Conservation (phyloP, 1,140 invertebrate species). For the Zophobas atratus region DNA sequence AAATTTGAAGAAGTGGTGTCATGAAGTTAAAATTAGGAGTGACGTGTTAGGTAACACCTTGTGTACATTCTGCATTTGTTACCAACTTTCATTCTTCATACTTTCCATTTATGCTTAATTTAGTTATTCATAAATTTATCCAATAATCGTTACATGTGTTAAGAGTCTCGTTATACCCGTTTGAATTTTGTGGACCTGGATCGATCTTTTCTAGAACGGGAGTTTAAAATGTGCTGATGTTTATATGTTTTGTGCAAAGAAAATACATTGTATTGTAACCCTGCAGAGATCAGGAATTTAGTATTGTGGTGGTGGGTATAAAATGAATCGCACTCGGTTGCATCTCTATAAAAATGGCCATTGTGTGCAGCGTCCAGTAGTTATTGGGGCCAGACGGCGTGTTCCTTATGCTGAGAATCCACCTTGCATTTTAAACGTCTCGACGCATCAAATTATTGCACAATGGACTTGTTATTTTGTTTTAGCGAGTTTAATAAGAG, state of each 20-base stretch:
- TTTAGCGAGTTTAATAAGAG: background rate
- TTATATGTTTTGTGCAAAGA: background rate
- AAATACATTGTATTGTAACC: background rate
- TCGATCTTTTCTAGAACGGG: no score
- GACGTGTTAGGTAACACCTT: no score
- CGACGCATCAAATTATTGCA: background rate
- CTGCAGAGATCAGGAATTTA: background rate
- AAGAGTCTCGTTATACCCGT: no score
- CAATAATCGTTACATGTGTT: no score
- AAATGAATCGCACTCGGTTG: conserved; percentile 6
- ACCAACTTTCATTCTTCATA: no score
- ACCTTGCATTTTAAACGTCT: conserved; percentile 11
- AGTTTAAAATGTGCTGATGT: no score
- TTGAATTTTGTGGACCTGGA: no score
- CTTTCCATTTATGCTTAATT: no score
- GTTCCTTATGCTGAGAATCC: conserved; percentile 4
- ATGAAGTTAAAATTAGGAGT: no score
- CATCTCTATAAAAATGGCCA: conserved; percentile 13
- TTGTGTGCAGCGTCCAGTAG: background rate
- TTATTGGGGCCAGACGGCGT: conserved; percentile 8
- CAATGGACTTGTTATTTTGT: background rate
- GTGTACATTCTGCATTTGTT: no score
- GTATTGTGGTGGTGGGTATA: conserved; percentile 17
- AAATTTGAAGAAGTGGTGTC: no score
- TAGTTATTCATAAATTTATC: no score